phyloP scores from a whole-genome alignment of 2,888 invertebrate species.

The Margaritifera margaritifera region DNA sequence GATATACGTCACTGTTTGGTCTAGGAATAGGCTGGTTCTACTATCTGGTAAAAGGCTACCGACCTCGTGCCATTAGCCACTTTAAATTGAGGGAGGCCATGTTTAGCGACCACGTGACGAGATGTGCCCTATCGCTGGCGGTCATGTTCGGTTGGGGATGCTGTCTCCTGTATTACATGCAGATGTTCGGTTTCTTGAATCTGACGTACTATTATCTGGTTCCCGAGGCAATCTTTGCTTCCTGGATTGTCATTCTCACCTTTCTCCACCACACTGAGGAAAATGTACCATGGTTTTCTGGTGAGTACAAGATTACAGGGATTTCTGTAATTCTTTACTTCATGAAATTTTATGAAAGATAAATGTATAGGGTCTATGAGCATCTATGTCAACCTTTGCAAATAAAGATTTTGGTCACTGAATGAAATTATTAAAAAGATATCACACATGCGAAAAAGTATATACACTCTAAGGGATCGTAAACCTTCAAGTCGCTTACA shows the following conservation, averaged over 20 bases:
- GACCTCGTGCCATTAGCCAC: constrained; percentile 57
- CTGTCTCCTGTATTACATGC: constrained; percentile 44
- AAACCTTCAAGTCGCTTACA: background rate
- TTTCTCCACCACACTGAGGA: constrained; percentile 70
- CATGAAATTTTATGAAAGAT: too few species aligned
- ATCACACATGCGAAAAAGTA: background rate
- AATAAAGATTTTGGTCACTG: background rate
- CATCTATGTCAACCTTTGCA: too few species aligned
- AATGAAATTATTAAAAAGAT: background rate
- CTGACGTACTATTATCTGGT: constrained; percentile 57
- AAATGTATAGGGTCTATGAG: too few species aligned
- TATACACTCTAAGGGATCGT: background rate
- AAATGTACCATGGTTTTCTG: constrained; percentile 66
- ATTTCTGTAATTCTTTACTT: background rate
- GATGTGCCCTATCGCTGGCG: constrained; percentile 47
- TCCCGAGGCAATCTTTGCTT: constrained; percentile 64
- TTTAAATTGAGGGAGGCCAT: constrained; percentile 51
- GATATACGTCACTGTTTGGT: constrained; percentile 41
- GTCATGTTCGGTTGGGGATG: constrained; percentile 41
- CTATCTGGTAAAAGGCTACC: constrained; percentile 63
- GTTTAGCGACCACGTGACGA: constrained; percentile 51
- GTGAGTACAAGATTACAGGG: constrained; percentile 1
- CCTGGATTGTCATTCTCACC: constrained; percentile 66
- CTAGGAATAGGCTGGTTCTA: constrained; percentile 63
- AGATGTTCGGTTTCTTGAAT: constrained; percentile 43